Conservation (phyloP, 1,140 invertebrate species). For the Lanistes nyassanus region DNA sequence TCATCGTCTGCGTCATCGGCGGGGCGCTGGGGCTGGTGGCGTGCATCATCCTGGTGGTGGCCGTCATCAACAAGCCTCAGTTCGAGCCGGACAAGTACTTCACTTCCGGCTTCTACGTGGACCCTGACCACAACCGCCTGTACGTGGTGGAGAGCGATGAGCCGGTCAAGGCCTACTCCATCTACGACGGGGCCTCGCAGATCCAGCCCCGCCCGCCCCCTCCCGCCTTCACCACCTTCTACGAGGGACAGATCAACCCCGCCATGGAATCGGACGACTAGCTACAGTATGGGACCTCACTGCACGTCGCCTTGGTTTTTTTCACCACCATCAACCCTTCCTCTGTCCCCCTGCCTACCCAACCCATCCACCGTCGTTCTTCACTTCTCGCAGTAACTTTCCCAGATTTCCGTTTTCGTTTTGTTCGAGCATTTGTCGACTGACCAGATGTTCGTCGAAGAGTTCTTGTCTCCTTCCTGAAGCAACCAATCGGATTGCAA, state of each 20-base stretch:
- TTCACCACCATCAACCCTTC: neutral
- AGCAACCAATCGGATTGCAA: too few species aligned
- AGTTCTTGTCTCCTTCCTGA: too few species aligned
- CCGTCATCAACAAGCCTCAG: slow-evolving; percentile 41
- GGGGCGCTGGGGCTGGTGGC: slow-evolving; percentile 43
- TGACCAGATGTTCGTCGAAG: too few species aligned
- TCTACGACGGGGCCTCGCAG: neutral
- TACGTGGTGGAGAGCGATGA: slow-evolving; percentile 37
- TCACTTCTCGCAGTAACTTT: too few species aligned
- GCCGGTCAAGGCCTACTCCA: slow-evolving; percentile 16
- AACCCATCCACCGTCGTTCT: too few species aligned
- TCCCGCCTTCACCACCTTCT: neutral
- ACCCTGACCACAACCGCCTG: slow-evolving; percentile 43
- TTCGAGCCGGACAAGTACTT: slow-evolving; percentile 35
- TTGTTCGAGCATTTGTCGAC: too few species aligned
- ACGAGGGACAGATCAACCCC: slow-evolving; percentile 14
- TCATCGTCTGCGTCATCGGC: slow-evolving; percentile 50
- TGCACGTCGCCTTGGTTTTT: neutral
- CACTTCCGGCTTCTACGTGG: slow-evolving; percentile 39
- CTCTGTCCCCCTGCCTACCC: too few species aligned
- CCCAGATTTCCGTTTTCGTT: too few species aligned
- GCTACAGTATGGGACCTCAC: neutral
- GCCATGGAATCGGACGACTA: slow-evolving; percentile 14
- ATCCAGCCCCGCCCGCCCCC: neutral
- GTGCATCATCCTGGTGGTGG: slow-evolving; percentile 52